Evolutionary conservation across 1,140 invertebrate species (phyloP), one percentile per base, ranked within the genome.

Genomic region (Pemphigus obesinymphae): DNA sequence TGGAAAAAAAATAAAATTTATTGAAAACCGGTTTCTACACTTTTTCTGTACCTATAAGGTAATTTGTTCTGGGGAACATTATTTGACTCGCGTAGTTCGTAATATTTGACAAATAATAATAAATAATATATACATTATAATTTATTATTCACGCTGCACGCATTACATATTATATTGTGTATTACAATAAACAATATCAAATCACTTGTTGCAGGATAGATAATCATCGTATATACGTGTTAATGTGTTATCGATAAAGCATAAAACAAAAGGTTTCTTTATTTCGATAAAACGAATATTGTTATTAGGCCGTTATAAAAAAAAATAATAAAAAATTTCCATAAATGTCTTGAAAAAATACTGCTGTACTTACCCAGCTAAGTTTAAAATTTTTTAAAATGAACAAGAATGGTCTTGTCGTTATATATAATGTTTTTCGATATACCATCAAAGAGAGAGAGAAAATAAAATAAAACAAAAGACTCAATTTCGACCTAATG

Each of bases 21-120:
- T 48, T 15, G 26, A 29, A 48, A 72, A 72, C 68, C 68, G 40
- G 68, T 72, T 72, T 48, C 7, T 72, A 43, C 15, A 10, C 1
- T 45, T 7, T 45, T 23, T 43, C 23, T 31, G 40, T 70, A 17
- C 26, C 40, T 13, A 23, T 48, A 29, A 45, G 8, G 43, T 34
- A 72, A 48, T 48, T 72, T 72, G 26, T 72, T 72, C 43, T 29
- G 17, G 43, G 43, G 15, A 31, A 48, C 68, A 20, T 26, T 72
- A 72, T 72, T 72, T 43, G 66, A 70, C 66, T 68, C 29, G 34
- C 66, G 13, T 70, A 43, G 43, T 70, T 70, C 66, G 66, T 70
- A 70, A 70, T 70, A 70, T 70, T 70, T 70, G 66, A 70, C 43
- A 70, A 70, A 43, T 70, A 70, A 68, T 68, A 68, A 70, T 70